Base-by-base conservation (phyloP, 2,113 vertebrate species). In the Desmodus rotundus region DNA sequence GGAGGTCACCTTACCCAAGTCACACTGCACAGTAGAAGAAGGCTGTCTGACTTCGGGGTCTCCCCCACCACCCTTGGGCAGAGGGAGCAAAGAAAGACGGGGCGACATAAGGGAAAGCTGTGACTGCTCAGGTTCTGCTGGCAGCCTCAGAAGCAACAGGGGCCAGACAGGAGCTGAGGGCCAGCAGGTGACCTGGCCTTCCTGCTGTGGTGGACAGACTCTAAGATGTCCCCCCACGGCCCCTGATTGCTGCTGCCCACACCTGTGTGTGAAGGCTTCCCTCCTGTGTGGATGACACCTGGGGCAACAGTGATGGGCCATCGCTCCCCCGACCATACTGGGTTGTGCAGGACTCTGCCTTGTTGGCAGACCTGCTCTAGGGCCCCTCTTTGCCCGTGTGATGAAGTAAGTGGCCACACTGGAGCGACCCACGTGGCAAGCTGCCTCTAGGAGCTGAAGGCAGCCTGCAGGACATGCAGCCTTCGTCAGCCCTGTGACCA, bases 211-310 rank as follows among this genome's bases (percentile, higher is more conserved):
- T 38, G 28, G 28, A 45, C 20, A 72, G 36, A 72, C 78, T 67
- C 61, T n/a, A n/a, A 45, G 52, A 38, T 13, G 7, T 20, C 4
- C n/a, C n/a, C 26, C 26, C 0, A 1, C 1, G 1, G 20, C 31
- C 45, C 45, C 45, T 47, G 12, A 19, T 1, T 45, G 22, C 45
- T 14, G 6, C 33, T 43, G 4, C 10, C 38, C 33, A 2, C n/a
- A 36, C n/a, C 38, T 88, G 61, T 43, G 16, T 73, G 31, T 63
- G 5, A 33, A 15, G 8, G 10, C 12, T 0, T 52, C 56, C n/a
- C 19, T 16, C 45, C 2, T 4, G 13, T 20, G 12, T 77, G 47
- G 38, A 17, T 9, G 5, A 28, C 24, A 10, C 31, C 2, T 31
- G 26, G 61, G 52, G 2, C n/a, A 67, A 63, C 70, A 36, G 36